A percentile compares a stretch with the other conserved stretches of the same genome.
These are phyloP conservation scores for Sphyrna mokarran DNA, from an alignment of 2,113 vertebrate species.

Conservation along the genomic window DNA sequence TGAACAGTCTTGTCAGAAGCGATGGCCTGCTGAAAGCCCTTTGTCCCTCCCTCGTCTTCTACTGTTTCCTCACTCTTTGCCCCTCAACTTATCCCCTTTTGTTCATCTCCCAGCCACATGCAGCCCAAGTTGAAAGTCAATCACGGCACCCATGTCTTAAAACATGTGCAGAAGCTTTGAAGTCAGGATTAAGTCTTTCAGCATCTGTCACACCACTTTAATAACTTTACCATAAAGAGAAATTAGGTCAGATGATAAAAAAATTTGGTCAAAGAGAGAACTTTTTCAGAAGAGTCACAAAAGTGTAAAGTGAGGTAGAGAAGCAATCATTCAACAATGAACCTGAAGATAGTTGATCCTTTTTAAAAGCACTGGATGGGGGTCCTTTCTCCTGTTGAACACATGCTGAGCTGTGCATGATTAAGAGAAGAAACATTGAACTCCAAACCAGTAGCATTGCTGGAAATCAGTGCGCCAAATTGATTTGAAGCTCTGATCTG, in stretches of 20 bases:
- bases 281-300: neutral
- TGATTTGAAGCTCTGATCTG: neutral
- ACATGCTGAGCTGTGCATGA: too few species aligned
- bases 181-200: too few species aligned
- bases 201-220: too few species aligned
- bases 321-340: neutral
- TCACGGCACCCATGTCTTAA: too few species aligned
- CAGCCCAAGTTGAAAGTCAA: too few species aligned
- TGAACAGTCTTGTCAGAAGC: too few species aligned
- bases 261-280: neutral
- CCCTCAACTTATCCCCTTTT: too few species aligned
- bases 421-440: neutral
- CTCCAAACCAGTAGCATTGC: neutral
- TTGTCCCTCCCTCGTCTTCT: too few species aligned
- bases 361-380: neutral
- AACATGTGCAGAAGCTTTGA: too few species aligned
- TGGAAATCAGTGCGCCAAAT: neutral
- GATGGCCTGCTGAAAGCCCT: too few species aligned
- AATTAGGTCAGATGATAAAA: neutral
- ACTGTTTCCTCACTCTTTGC: too few species aligned
- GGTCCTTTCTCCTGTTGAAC: neutral
- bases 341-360: neutral
- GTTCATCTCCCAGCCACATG: too few species aligned
- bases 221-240: neutral
- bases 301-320: neutral